Evolutionary conservation across 2,888 invertebrate genomes (phyloP).

Genomic region (Stramonita haemastoma): DNA sequence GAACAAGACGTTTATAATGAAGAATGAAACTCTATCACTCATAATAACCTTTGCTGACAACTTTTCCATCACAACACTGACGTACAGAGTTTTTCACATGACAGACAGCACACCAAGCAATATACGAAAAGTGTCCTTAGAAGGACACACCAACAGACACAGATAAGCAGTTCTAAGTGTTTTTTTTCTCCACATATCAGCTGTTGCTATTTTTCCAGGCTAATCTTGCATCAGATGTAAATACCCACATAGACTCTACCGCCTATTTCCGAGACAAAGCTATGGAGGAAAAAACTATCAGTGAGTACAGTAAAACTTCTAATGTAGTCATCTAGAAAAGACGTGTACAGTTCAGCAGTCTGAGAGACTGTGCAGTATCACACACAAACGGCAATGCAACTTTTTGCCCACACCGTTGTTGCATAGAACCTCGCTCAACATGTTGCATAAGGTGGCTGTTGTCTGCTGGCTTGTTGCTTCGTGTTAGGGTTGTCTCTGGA

Average conservation of each 20-base stretch:
- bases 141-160: neutral
- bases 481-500: neutral
- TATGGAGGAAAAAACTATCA: neutral
- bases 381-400: constrained; percentile 1
- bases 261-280: neutral
- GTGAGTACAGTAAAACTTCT: neutral
- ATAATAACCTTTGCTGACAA: neutral
- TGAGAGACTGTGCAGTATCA: neutral
- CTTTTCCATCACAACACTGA: neutral
- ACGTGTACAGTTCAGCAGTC: constrained; percentile 14
- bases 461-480: neutral
- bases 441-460: constrained; percentile 30
- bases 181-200: neutral
- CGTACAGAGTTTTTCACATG: neutral
- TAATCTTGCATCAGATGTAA: constrained; percentile 1
- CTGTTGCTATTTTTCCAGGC: neutral
- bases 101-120: neutral
- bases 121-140: no score
- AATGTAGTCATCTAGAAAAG: neutral
- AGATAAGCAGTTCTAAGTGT: neutral
- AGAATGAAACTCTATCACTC: neutral
- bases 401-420: constrained; percentile 10
- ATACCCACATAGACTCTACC: neutral
- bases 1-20: neutral
- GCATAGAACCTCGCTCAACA: constrained; percentile 28